These are phyloP conservation scores for Diarsia dahlii DNA, from an alignment of 2,888 invertebrate genomes.

Conservation along the genomic window DNA sequence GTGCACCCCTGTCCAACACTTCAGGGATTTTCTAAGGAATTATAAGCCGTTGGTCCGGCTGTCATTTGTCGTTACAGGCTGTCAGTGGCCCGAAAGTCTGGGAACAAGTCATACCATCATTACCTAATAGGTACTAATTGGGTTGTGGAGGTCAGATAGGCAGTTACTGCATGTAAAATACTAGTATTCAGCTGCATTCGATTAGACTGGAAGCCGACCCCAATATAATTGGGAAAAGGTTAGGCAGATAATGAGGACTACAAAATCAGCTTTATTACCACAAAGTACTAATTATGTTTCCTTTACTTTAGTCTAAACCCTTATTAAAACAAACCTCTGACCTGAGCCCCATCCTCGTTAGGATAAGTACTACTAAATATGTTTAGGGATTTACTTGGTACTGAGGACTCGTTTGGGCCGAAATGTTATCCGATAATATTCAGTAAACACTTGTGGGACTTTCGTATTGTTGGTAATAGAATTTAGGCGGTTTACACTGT, in stretches of 20 bases:
- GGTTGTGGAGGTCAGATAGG: too few relatives aligned
- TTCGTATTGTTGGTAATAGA: slow-evolving; percentile 21
- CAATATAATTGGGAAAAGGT: too few relatives aligned
- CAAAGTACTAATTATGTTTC: background rate
- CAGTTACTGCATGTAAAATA: too few relatives aligned
- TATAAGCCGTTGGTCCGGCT: too few relatives aligned
- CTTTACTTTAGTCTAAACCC: slow-evolving; percentile 2
- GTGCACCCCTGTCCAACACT: too few relatives aligned
- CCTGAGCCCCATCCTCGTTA: slow-evolving; percentile 41
- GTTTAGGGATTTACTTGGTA: slow-evolving; percentile 51
- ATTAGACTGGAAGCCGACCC: too few relatives aligned
- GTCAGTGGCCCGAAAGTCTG: too few relatives aligned
- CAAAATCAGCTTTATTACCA: background rate
- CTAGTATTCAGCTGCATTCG: too few relatives aligned
- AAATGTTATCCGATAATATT: slow-evolving; percentile 45
- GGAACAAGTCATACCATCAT: too few relatives aligned
- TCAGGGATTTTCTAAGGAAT: too few relatives aligned
- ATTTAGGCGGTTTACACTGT: slow-evolving; percentile 10
- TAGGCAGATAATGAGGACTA: background rate
- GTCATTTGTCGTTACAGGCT: too few relatives aligned
- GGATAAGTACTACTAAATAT: slow-evolving; percentile 44
- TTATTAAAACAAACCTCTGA: slow-evolving; percentile 36
- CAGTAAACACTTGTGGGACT: slow-evolving; percentile 38
- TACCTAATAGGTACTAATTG: too few relatives aligned
- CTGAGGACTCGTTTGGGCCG: slow-evolving; percentile 34